Base-by-base conservation (phyloP, 2,797 vertebrate genomes). In the Brachymystax lenok region DNA sequence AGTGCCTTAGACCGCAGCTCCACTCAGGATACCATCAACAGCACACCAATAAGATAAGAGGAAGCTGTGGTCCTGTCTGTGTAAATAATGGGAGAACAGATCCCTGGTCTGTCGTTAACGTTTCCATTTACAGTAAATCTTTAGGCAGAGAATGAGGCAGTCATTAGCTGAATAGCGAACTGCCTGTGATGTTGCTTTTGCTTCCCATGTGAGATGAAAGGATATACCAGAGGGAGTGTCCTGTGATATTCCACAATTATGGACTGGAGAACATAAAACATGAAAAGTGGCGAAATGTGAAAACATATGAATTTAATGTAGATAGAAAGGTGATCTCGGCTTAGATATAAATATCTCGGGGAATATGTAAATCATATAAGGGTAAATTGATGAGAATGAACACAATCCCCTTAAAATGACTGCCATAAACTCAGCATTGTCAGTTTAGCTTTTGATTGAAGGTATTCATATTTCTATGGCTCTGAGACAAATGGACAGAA, bases 201-300 rank as follows among this genome's bases (percentile, higher is more conserved):
- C 88, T 87, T 16, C 70, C 52, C 35, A 68, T 8, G 70, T 83
- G 77, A 87, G 84, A 90, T 86, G 64, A 85, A 79, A 87, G 71
- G 51, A 73, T 75, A 74, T 72, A 61, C 21, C 12, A 71, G 76
- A 82, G 75, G 66, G 71, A 30, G 14, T 51, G 74, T 68, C 76
- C 66, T 24, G 28, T 63, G 6, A 64, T 61, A 19, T 52, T 28
- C 69, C 75, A 64, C 28, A 33, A 40, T 30, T 27, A 83, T 74
- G 69, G 5, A 83, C 83, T 78, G 84, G 75, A 81, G 72, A 63
- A 66, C 76, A 75, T 69, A 40, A 54, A 2, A 19, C 68, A 84
- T 63, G 21, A 77, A 80, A 77, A 76, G 73, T 78, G 68, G 74
- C 46, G 75, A 61, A 27, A 64, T 59, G 59, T 59, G 27, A 24